These are phyloP conservation scores for Brachionus calyciflorus DNA, from an alignment of 1,140 invertebrate species.

Conservation along the genomic window DNA sequence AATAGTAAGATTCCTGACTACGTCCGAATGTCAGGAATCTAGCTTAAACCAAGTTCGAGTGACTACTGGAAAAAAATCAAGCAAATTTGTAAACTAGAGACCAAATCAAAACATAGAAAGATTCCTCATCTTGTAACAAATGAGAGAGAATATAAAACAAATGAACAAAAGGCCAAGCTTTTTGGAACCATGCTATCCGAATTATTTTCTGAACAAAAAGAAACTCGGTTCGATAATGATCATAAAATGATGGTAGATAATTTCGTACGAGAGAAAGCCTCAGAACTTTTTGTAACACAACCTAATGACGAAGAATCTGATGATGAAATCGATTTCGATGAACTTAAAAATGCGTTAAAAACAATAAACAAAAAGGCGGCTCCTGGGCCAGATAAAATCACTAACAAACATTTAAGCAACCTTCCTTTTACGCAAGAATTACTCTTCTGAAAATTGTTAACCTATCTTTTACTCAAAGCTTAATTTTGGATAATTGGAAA, in stretches of 20 bases:
- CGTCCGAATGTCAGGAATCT: too few relatives aligned
- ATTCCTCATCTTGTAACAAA: background rate
- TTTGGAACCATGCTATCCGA: background rate
- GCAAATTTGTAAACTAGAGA: background rate
- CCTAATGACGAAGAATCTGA: background rate
- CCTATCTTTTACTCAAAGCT: background rate
- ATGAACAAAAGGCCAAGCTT: background rate
- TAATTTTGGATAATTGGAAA: conserved; percentile 3
- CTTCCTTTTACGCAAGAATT: background rate
- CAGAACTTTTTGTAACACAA: background rate
- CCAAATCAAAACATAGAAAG: background rate
- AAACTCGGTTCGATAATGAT: background rate
- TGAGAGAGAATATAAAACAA: background rate
- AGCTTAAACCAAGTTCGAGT: background rate
- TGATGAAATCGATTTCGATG: background rate
- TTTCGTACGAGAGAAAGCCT: background rate
- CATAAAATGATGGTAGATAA: background rate
- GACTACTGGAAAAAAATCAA: conserved; percentile 17
- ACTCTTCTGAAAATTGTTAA: background rate
- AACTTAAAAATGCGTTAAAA: background rate
- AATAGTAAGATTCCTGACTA: too few relatives aligned
- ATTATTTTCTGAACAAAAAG: background rate
- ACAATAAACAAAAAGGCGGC: background rate
- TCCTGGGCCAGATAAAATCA: conserved; percentile 7
- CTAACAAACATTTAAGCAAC: background rate